Evolutionary conservation across 2,797 vertebrate species (phyloP), one percentile per base, ranked within the genome.

Genomic region (Sebastes steindachneri): DNA sequence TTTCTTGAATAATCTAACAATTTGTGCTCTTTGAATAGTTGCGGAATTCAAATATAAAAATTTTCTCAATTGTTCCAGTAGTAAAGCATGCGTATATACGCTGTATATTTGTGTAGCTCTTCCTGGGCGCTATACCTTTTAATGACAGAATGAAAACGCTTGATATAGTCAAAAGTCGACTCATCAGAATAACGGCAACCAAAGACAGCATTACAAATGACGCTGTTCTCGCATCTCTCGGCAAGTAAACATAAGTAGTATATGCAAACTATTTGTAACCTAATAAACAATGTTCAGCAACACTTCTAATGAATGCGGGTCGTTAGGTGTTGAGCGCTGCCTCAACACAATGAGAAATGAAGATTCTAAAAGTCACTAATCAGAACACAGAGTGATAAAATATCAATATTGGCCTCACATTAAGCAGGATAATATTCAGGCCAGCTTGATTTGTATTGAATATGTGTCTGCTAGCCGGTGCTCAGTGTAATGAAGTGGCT

Each of bases 381-480:
- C 93, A 95, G 95, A 96, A 95, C 75, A 88, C 76, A 48, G 87
- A 95, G 96, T 95, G 95, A 97, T 98, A 97, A 98, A 98, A 97
- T 96, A 96, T 96, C 96, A 96, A 96, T 96, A 96, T 95, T 95
- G 96, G 95, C 93, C 93, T 96, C 96, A 95, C 97, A 97, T 97
- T 97, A 98, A 96, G 95, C 96, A 88, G 95, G 95, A 94, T 97
- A 97, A 98, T 98, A 97, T 97, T 96, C 96, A 94, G 95, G 93
- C 96, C 95, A 94, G 96, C 96, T 96, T 98, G 97, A 99, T 98
- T 97, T 97, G 97, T 98, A 98, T 97, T 97, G 98, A 97, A 95
- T 97, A 97, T 97, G 96, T 98, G 97, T 97, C 97, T 97, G 96
- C 95, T 97, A 95, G 96, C 96, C 95, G 91, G 95, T 96, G 96